Evolutionary conservation across 2,113 vertebrate genomes (phyloP).

Genomic region (Pholis gunnellus): DNA sequence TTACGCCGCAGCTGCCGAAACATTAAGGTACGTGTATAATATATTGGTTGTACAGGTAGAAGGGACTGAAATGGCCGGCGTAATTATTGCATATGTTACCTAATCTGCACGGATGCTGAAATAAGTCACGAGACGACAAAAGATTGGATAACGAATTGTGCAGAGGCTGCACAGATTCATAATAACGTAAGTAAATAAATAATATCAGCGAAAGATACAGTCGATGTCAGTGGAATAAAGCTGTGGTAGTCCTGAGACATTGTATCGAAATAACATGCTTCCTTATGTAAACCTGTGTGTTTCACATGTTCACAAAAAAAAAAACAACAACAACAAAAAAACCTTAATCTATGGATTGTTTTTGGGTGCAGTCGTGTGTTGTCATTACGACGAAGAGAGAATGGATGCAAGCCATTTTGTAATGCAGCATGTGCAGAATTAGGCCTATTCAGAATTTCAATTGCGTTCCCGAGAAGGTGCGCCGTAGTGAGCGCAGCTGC

Average conservation of each 20-base stretch:
- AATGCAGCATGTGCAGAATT: conserved; percentile 85
- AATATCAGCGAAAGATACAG: conserved; percentile 7
- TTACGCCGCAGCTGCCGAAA: conserved; percentile 59
- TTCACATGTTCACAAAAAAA: not conserved
- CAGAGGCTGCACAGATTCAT: conserved; percentile 35
- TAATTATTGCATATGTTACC: conserved; percentile 64
- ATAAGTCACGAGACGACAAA: conserved; percentile 21
- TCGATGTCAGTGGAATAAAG: conserved; percentile 42
- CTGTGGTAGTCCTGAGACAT: conserved; percentile 11
- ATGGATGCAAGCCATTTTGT: conserved; percentile 86
- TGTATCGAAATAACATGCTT: conserved; percentile 26
- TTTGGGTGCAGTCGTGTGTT: conserved; percentile 71
- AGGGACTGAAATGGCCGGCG: conserved; percentile 69
- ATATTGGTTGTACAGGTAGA: conserved; percentile 64
- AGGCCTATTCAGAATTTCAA: conserved; percentile 85
- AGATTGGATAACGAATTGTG: conserved; percentile 20
- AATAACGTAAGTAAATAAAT: conserved; percentile 44
- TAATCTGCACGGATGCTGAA: conserved; percentile 44
- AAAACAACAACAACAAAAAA: not conserved
- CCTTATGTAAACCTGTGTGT: conserved; percentile 27
- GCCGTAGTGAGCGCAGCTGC: conserved; percentile 83
- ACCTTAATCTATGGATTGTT: conserved; percentile 32
- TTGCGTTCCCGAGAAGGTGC: conserved; percentile 82
- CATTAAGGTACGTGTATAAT: conserved; percentile 71
- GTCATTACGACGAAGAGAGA: conserved; percentile 73